Base-by-base conservation (phyloP, 2,888 invertebrate species). In the Mythimna lalbum region DNA sequence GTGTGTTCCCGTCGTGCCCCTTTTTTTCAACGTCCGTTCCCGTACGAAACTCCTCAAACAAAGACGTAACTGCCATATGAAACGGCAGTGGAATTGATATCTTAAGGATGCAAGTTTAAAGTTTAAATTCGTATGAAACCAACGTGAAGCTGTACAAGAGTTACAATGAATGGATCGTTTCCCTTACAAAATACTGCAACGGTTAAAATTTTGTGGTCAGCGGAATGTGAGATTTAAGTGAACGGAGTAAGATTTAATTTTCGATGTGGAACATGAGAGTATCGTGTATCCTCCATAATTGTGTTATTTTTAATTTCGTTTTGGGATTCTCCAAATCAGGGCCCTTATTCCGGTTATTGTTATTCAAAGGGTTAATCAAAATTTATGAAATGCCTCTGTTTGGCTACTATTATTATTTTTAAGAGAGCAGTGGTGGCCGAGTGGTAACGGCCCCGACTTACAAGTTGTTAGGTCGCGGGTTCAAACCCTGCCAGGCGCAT, bases 1-100 rank as follows among this genome's bases (percentile, higher is more conserved):
- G 96, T 95, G 95, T 93, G 95, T 95, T 95, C 95, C 94, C 93
- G 93, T 91, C 94, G 94, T 94, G 94, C 94, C 95, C 94, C 94
- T 95, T 95, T 33, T 95, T 95, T 84, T 82, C 91, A 94, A 95
- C 95, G 96, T 96, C 95, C 95, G 94, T 95, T 94, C 93, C 91
- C 90, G 89, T 88, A 87, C 85, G 82, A 85, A 86, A 78, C 81
- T 80, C 67, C 66, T 73, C 71, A 80, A 78, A 76, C 84, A 89
- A 91, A 86, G 80, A 86, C 87, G 57, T 84, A 91, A 87, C 78
- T 78, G 72, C 80, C 84, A 53, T 12, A 64, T 23, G 59, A 63
- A 47, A 49, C 23, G 36, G 23, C 63, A 75, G 21, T 19, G 50
- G 21, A 90, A 77, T 74, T 71, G 73, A 47, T 62, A 73, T 83